phyloP scores from a whole-genome alignment of 2,113 vertebrate species.

The Callopanchax toddi region DNA sequence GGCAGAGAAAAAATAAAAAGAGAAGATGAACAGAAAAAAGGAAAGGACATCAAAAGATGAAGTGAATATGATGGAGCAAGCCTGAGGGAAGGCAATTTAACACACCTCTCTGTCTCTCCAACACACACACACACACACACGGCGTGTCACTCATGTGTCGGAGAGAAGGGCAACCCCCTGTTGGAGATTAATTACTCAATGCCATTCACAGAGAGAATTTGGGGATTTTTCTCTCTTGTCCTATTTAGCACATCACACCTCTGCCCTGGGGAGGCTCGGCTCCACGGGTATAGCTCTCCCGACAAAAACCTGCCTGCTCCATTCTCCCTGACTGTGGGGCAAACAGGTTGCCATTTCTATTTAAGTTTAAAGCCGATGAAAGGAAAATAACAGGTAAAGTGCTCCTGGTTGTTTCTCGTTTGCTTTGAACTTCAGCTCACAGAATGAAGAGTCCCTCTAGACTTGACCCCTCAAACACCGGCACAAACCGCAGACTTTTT shows the following conservation, averaged over 20 bases:
- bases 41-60: conserved; percentile 57
- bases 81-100: conserved; percentile 61
- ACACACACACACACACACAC: conserved; percentile 5
- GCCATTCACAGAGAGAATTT: conserved; percentile 59
- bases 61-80: conserved; percentile 60
- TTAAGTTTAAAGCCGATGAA: conserved; percentile 28
- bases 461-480: background rate
- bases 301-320: conserved; percentile 4
- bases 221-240: conserved; percentile 65
- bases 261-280: conserved; percentile 25
- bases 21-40: conserved; percentile 1
- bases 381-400: conserved; percentile 11
- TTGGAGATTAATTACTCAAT: conserved; percentile 64
- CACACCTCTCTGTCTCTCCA: conserved; percentile 30
- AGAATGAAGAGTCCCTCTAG: conserved; percentile 6
- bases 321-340: conserved; percentile 13
- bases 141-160: conserved; percentile 69
- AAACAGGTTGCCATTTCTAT: conserved; percentile 9
- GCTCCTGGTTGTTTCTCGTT: background rate
- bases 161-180: conserved; percentile 53
- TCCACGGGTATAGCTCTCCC: conserved; percentile 7
- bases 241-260: conserved; percentile 47
- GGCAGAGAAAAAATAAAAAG: conserved; percentile 10
- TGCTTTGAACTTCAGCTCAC: conserved; percentile 17
- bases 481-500: background rate